Conservation (phyloP, 2,113 vertebrate genomes). For the Hyaena hyaena region DNA sequence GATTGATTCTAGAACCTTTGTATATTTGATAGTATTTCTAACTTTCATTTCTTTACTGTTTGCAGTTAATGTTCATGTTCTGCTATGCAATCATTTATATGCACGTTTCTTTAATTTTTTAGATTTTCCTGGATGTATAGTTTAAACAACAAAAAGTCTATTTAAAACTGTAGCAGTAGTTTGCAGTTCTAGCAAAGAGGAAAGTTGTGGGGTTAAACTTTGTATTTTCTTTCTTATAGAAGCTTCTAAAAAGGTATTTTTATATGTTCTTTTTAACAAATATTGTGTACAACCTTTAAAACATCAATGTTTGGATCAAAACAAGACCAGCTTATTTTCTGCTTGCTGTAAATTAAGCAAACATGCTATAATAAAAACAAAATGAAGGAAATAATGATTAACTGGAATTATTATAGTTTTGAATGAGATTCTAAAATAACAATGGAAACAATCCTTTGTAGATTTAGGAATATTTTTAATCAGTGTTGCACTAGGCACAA, state of each 20-base stretch:
- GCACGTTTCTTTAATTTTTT: slow-evolving; percentile 90
- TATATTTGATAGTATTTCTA: slow-evolving; percentile 89
- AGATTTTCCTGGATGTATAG: slow-evolving; percentile 89
- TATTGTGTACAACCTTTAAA: slow-evolving; percentile 91
- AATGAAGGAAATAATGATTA: slow-evolving; percentile 89
- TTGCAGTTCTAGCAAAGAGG: slow-evolving; percentile 89
- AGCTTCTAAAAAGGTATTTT: slow-evolving; percentile 92
- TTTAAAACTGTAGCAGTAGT: slow-evolving; percentile 89
- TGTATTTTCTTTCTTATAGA: slow-evolving; percentile 92
- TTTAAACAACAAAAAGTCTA: slow-evolving; percentile 88
- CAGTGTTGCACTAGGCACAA: slow-evolving; percentile 67
- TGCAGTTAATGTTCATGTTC: slow-evolving; percentile 90
- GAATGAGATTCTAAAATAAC: slow-evolving; percentile 84
- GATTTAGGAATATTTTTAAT: slow-evolving; percentile 70
- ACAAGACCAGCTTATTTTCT: slow-evolving; percentile 89
- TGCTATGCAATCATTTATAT: slow-evolving; percentile 92
- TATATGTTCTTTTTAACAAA: slow-evolving; percentile 91
- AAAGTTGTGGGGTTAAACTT: slow-evolving; percentile 91
- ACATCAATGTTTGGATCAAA: slow-evolving; percentile 89
- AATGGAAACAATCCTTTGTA: slow-evolving; percentile 75
- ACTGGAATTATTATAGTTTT: slow-evolving; percentile 89
- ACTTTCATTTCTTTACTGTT: slow-evolving; percentile 86
- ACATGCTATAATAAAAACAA: slow-evolving; percentile 90
- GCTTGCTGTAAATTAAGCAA: slow-evolving; percentile 92
- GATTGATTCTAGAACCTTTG: slow-evolving; percentile 84